phyloP scores from a whole-genome alignment of 1,140 invertebrate species.

The Venturia canescens region DNA sequence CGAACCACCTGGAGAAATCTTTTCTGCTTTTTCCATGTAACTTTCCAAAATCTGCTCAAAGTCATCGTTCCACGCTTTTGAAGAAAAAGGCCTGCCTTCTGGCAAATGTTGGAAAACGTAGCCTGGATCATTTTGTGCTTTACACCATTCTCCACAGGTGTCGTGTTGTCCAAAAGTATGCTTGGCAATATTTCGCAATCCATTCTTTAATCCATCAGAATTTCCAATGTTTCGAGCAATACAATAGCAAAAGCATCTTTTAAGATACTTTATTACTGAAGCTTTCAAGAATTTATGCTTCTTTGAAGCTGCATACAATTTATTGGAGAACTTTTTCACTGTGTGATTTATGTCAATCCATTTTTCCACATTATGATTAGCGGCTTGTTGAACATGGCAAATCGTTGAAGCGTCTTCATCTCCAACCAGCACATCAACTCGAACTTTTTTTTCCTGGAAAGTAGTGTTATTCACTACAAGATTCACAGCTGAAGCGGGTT shows the following conservation, averaged over 20 bases:
- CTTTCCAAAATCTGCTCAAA: constrained; percentile 46
- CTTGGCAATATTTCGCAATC: constrained; percentile 44
- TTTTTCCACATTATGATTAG: constrained; percentile 48
- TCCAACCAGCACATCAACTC: constrained; percentile 51
- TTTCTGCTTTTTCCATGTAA: constrained; percentile 49
- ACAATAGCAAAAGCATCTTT: constrained; percentile 47
- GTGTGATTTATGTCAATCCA: constrained; percentile 52
- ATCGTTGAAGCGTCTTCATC: constrained; percentile 56
- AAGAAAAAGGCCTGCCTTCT: constrained; percentile 40
- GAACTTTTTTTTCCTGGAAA: constrained; percentile 44
- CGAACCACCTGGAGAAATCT: constrained; percentile 49
- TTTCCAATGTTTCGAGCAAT: constrained; percentile 51
- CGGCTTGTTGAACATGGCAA: constrained; percentile 36
- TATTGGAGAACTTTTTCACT: constrained; percentile 47
- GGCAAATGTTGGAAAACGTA: constrained; percentile 26
- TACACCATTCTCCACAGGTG: constrained; percentile 53
- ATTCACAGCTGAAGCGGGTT: constrained; percentile 47
- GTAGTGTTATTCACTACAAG: constrained; percentile 51
- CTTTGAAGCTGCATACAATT: constrained; percentile 44
- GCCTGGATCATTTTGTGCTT: constrained; percentile 40
- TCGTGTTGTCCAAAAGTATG: constrained; percentile 52
- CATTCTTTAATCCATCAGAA: constrained; percentile 27
- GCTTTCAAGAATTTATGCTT: constrained; percentile 45
- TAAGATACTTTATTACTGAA: constrained; percentile 53
- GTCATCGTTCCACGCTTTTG: constrained; percentile 16